Conservation (phyloP, 1,140 invertebrate genomes). For the Leucophenga varia region DNA sequence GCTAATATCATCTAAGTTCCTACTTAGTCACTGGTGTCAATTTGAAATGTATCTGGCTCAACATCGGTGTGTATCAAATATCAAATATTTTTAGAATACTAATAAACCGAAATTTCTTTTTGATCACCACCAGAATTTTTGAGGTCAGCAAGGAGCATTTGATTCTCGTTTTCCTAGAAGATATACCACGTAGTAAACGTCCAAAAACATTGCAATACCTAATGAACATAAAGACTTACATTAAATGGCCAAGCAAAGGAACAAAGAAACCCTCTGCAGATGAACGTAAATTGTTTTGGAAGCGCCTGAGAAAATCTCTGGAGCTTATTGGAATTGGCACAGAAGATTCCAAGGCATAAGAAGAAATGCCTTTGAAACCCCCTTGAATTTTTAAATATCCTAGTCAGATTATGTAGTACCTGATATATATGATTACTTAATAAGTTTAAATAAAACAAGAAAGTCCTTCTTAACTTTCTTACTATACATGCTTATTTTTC, state of each 20-base stretch:
- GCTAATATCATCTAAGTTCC: conserved; percentile 60
- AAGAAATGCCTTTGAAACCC: neutral
- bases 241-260: conserved; percentile 58
- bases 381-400: conserved; percentile 17
- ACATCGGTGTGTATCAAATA: conserved; percentile 55
- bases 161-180: conserved; percentile 62
- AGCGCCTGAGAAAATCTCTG: conserved; percentile 15
- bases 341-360: conserved; percentile 19
- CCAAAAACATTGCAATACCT: conserved; percentile 62
- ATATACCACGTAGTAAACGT: conserved; percentile 60
- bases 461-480: too few relatives aligned
- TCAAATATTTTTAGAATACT: neutral
- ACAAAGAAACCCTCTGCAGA: conserved; percentile 3
- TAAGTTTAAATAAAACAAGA: neutral
- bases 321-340: conserved; percentile 26
- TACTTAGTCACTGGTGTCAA: conserved; percentile 64
- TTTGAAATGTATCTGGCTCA: conserved; percentile 65
- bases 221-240: conserved; percentile 63
- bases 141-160: conserved; percentile 61
- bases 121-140: conserved; percentile 56
- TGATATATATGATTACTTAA: conserved; percentile 22
- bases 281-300: conserved; percentile 35
- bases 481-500: too few relatives aligned
- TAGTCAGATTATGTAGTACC: conserved; percentile 41
- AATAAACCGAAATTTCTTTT: conserved; percentile 4